Evolutionary conservation across 2,797 vertebrate genomes (phyloP).

Genomic region (Anomalospiza imberbis): DNA sequence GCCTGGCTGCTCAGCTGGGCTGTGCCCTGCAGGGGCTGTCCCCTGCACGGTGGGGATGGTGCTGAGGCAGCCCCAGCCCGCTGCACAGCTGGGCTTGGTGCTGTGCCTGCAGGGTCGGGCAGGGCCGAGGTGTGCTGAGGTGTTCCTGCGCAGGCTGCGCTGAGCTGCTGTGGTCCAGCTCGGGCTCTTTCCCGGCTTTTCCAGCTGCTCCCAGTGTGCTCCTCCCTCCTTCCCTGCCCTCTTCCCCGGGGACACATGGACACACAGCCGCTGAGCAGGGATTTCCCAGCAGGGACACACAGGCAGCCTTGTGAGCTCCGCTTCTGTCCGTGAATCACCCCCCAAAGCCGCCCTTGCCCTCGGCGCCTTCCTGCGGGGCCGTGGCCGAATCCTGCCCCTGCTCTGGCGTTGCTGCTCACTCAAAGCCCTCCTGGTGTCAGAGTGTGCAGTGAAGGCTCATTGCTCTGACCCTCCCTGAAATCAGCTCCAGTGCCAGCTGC

Average conservation of each 20-base stretch:
- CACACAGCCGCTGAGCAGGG: background rate
- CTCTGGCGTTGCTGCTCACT: background rate
- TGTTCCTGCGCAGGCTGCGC: background rate
- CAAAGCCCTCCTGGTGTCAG: fast-evolving
- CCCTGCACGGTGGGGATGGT: background rate
- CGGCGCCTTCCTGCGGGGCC: background rate
- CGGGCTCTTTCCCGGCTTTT: fast-evolving
- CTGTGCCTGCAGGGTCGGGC: background rate
- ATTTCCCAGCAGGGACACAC: background rate
- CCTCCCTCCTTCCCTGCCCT: background rate
- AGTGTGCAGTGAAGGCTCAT: background rate
- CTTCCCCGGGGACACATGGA: too few relatives aligned
- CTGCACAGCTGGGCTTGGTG: background rate
- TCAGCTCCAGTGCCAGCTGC: background rate
- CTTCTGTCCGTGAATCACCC: fast-evolving
- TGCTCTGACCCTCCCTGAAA: background rate
- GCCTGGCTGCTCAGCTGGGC: background rate
- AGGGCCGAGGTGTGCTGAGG: fast-evolving
- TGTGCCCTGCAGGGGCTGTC: background rate
- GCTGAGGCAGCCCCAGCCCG: background rate
- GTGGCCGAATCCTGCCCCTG: background rate
- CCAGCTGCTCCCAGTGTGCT: background rate
- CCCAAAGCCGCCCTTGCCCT: background rate
- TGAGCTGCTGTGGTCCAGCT: background rate
- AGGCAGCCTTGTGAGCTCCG: background rate